Evolutionary conservation across 2,113 vertebrate species (phyloP).

Genomic region (Periophthalmus modestus): DNA sequence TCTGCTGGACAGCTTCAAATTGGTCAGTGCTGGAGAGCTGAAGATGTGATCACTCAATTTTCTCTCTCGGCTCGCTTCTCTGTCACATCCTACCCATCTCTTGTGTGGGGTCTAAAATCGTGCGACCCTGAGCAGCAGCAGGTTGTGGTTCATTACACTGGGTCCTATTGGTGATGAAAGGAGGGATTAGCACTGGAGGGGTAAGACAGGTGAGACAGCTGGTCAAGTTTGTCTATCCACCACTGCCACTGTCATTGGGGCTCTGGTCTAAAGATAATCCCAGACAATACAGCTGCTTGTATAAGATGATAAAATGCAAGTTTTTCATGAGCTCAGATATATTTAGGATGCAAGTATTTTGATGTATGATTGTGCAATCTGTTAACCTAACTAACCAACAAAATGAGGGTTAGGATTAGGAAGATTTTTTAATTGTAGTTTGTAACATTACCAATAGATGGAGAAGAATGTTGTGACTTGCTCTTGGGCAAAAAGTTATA

Average conservation of each 20-base stretch:
- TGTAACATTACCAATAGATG: no score
- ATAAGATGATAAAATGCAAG: neutral
- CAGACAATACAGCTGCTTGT: neutral
- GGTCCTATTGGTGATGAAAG: conserved; percentile 16
- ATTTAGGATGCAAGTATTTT: no score
- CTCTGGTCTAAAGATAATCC: neutral
- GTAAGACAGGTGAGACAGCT: neutral
- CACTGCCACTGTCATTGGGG: conserved; percentile 10
- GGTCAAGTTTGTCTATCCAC: conserved; percentile 20
- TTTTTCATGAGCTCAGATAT: neutral
- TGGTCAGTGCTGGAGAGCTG: neutral
- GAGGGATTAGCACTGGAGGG: conserved; percentile 5
- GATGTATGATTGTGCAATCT: no score
- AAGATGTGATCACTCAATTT: conserved; percentile 13
- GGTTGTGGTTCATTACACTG: conserved; percentile 17
- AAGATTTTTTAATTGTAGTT: no score
- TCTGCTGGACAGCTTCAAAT: neutral
- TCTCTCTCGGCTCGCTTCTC: neutral
- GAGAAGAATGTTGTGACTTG: no score
- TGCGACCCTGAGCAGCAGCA: conserved; percentile 13
- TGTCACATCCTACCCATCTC: conserved; percentile 7
- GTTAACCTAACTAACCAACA: no score
- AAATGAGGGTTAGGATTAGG: no score
- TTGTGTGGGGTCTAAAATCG: conserved; percentile 10
- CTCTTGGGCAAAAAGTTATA: no score